phyloP scores from a whole-genome alignment of 2,113 vertebrate genomes.

The Andinoacara biseriatus region DNA sequence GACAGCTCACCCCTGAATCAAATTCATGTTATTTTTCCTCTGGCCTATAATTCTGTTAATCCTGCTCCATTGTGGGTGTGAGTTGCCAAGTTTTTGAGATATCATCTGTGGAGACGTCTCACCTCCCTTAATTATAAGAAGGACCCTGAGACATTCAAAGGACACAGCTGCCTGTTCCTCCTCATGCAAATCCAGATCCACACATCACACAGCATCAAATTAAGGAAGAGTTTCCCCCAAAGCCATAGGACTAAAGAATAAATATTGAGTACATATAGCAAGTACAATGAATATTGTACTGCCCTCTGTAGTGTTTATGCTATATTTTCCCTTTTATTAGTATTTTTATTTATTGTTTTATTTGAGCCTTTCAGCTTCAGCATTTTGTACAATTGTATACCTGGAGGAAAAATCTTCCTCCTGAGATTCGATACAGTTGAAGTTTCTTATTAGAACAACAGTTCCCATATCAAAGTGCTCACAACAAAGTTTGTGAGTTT shows the following conservation, averaged over 20 bases:
- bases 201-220: background rate
- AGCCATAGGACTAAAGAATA: too few species aligned
- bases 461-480: background rate
- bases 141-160: background rate
- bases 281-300: background rate
- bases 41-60: background rate
- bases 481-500: background rate
- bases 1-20: background rate
- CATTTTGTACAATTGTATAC: background rate
- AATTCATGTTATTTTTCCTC: background rate
- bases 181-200: background rate
- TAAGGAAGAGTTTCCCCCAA: too few species aligned
- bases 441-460: background rate
- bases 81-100: background rate
- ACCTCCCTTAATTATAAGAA: background rate
- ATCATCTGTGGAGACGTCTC: background rate
- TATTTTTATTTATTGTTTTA: too few species aligned
- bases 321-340: background rate
- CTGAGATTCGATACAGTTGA: background rate
- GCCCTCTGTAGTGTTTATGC: background rate
- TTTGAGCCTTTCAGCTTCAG: background rate
- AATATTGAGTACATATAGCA: background rate
- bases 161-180: background rate
- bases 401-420: background rate
- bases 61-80: background rate